phyloP scores from a whole-genome alignment of 2,797 vertebrate species.

The Peromyscus eremicus region DNA sequence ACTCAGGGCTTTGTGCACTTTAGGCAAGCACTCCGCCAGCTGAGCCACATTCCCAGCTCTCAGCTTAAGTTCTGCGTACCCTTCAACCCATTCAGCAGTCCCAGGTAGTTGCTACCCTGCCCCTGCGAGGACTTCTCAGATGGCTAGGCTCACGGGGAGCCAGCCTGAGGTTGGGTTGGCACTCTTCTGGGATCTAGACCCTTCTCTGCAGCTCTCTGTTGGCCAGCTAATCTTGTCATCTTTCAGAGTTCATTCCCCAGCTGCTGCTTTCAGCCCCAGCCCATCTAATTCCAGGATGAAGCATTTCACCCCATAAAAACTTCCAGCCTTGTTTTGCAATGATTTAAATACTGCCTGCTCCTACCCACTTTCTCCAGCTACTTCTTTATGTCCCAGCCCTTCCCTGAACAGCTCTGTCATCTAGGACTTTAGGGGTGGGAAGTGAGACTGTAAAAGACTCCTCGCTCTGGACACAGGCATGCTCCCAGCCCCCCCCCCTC shows the following conservation, averaged over 20 bases:
- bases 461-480: not conserved
- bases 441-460: accelerated
- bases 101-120: not conserved
- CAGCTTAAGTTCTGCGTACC: not conserved
- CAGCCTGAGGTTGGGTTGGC: accelerated
- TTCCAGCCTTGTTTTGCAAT: not conserved
- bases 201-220: accelerated
- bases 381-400: accelerated
- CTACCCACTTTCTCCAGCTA: not conserved
- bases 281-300: not conserved
- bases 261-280: not conserved
- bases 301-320: not conserved
- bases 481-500: not conserved
- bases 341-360: not conserved
- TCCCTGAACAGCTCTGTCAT: accelerated
- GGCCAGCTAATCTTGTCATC: accelerated
- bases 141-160: accelerated
- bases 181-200: not conserved
- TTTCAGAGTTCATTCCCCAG: not conserved
- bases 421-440: not conserved
- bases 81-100: accelerated
- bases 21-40: not conserved
- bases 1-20: not conserved
- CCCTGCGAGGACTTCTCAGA: not conserved
- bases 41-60: not conserved